Evolutionary conservation across 2,113 vertebrate species (phyloP).

Genomic region (Lampris megalopsis): DNA sequence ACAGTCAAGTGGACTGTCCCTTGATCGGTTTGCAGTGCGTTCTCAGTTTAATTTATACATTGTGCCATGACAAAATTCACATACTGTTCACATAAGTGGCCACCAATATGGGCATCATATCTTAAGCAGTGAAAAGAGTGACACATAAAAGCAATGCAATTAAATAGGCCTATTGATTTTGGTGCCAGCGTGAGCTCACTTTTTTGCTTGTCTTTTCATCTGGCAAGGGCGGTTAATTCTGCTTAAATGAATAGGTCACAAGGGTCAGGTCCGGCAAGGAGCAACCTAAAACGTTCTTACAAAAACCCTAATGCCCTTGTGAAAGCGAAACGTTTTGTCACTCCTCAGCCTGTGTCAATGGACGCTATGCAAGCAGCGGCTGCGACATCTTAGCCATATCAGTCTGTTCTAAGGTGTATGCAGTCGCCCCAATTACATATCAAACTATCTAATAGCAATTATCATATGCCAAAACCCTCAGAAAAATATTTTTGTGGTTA

Average conservation of each 20-base stretch:
- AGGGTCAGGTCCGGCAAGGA: slow-evolving; percentile 78
- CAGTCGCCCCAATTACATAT: neutral
- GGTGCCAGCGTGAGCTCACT: slow-evolving; percentile 76
- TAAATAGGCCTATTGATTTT: slow-evolving; percentile 79
- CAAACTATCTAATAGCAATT: neutral
- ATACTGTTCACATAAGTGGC: slow-evolving; percentile 27
- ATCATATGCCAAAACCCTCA: neutral
- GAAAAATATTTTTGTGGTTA: neutral
- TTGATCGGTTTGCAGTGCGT: slow-evolving; percentile 10
- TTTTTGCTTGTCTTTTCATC: slow-evolving; percentile 83
- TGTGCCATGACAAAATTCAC: slow-evolving; percentile 41
- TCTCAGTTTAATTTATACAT: slow-evolving; percentile 25
- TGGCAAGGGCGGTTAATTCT: slow-evolving; percentile 82
- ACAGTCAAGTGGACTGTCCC: neutral
- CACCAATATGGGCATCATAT: slow-evolving; percentile 70
- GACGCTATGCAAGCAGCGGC: slow-evolving; percentile 62
- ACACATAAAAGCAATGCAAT: slow-evolving; percentile 68
- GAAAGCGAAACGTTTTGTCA: slow-evolving; percentile 79
- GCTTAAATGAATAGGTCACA: slow-evolving; percentile 79
- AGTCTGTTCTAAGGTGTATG: slow-evolving; percentile 20
- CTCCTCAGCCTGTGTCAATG: slow-evolving; percentile 65
- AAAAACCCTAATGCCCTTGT: slow-evolving; percentile 76
- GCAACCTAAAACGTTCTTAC: slow-evolving; percentile 74
- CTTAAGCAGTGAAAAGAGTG: slow-evolving; percentile 52
- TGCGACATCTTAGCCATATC: slow-evolving; percentile 50